Base-by-base conservation (phyloP, 2,888 invertebrate species). In the Acronicta alni region DNA sequence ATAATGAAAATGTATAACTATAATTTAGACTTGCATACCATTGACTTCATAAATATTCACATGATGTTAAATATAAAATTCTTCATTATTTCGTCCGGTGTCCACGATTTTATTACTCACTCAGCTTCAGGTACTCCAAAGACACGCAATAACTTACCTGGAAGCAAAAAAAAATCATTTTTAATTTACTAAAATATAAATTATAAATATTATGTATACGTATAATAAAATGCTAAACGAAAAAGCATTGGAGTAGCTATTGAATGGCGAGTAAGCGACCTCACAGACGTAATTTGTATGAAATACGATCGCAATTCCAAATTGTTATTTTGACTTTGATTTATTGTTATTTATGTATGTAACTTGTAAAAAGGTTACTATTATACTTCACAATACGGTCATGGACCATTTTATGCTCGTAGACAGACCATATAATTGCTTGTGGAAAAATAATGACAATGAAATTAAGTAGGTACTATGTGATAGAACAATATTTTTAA, bases 61-160 rank as follows among this genome's bases (percentile, higher is more conserved):
- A 26, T 10, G 4, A 3, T 12, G 10, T 12, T 30, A 30, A 30
- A 45, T 49, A 41, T 37, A n/a, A 41, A 42, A 45, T 17, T 35
- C 16, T 37, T 58, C 12, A 64, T 41, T 65, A 17, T 65, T 53
- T 51, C 26, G 26, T 23, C 14, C 8, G 1, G n/a, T n/a, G 35
- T 26, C 18, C 39, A 26, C 23, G 37, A n/a, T 9, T 51, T 32
- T 5, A 52, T 30, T 43, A 48, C 53, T 53, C 39, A 63, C 65
- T 57, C 44, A 17, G 30, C 48, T 55, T 57, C 44, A 15, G 6
- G 37, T 12, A 18, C 12, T 37, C 37, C 55, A 44, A 52, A 39
- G 9, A 16, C 10, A 16, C n/a, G 30, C 37, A 23, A 35, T 39
- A 45, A 39, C 63, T 58, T 74, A 74, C 73, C 73, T 74, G 77